Conservation (phyloP, 2,113 vertebrate genomes). For the Corythornis cristatus region DNA sequence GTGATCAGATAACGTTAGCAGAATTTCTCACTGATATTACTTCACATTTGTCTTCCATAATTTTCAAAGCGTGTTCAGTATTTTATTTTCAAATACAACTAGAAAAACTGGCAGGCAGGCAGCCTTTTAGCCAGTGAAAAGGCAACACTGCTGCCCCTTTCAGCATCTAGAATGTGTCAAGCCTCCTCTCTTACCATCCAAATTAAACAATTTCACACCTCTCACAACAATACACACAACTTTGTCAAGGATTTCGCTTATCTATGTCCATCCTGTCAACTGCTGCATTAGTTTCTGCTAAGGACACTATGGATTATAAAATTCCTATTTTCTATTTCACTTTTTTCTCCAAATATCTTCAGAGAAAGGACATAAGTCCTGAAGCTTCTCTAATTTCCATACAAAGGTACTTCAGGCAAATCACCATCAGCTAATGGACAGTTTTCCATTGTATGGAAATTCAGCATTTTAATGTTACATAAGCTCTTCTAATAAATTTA, state of each 20-base stretch:
- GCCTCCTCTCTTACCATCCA: background rate
- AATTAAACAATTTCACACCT: conserved; percentile 14
- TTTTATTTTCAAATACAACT: background rate
- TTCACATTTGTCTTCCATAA: background rate
- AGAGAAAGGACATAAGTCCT: background rate
- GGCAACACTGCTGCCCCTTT: background rate
- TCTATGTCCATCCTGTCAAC: background rate
- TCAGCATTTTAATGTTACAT: background rate
- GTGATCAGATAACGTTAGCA: background rate
- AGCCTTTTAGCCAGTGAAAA: background rate
- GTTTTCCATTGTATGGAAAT: background rate
- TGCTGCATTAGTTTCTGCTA: conserved; percentile 37
- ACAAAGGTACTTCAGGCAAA: background rate
- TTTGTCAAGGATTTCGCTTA: conserved; percentile 6
- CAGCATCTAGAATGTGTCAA: background rate
- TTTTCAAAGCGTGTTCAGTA: background rate
- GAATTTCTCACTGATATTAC: background rate
- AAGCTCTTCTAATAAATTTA: background rate
- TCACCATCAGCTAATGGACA: background rate
- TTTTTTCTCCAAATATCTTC: background rate
- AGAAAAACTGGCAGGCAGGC: background rate
- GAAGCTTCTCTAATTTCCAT: background rate
- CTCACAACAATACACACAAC: background rate
- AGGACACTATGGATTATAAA: conserved; percentile 40
- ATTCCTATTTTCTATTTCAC: conserved; percentile 29